Evolutionary conservation across 2,888 invertebrate species (phyloP).

Genomic region (Bimastos eiseni): DNA sequence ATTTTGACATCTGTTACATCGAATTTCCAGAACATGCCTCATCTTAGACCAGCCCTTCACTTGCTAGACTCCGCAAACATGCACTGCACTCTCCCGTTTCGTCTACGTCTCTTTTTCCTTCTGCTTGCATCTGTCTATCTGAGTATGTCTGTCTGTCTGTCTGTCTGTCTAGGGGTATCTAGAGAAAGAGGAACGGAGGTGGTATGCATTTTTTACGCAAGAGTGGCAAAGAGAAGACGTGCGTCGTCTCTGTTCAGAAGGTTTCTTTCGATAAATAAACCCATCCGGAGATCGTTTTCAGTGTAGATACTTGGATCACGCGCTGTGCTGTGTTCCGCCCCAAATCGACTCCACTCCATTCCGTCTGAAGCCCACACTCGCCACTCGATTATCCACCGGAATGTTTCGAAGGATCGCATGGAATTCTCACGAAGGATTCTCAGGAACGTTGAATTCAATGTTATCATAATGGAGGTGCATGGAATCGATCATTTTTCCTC

Average conservation of each 20-base stretch:
- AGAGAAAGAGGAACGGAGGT: background rate
- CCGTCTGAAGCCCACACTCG: background rate
- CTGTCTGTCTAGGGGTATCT: background rate
- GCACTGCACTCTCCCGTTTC: background rate
- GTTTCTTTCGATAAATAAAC: background rate
- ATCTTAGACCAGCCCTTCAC: background rate
- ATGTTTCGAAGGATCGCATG: background rate
- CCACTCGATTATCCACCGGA: background rate
- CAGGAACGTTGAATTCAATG: background rate
- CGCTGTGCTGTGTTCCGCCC: background rate
- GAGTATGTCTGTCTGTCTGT: background rate
- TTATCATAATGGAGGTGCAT: background rate
- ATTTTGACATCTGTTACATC: background rate
- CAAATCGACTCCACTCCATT: background rate
- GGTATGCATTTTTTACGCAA: background rate
- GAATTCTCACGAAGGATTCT: background rate
- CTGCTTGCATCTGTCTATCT: no score
- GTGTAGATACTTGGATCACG: background rate
- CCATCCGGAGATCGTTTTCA: background rate
- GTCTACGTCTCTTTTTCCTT: background rate
- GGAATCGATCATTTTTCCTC: background rate
- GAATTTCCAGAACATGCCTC: background rate
- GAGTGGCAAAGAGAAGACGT: background rate
- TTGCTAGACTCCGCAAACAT: background rate
- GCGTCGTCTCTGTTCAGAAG: background rate